These are phyloP conservation scores for Hexactinellida sp. DNA, from an alignment of 37 sponge, comb jelly and placozoan genomes.

Conservation along the genomic window DNA sequence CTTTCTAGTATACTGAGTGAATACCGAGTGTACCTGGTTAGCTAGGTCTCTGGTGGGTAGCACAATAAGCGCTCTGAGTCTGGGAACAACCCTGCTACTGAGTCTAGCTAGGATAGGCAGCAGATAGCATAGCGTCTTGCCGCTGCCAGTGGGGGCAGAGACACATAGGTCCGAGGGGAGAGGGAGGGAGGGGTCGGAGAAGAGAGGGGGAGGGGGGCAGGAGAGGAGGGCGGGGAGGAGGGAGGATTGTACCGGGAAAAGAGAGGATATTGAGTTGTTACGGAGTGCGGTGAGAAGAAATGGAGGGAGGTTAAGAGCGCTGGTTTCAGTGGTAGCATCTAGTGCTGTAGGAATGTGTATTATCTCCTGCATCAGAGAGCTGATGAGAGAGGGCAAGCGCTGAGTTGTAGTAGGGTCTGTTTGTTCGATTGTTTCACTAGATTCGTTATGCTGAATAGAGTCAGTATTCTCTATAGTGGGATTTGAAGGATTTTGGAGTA, in stretches of 20 bases:
- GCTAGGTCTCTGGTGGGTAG: slow-evolving; percentile 71
- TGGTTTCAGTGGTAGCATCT: background rate
- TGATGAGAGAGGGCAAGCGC: background rate
- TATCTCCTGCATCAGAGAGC: background rate
- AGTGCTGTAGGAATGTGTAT: background rate
- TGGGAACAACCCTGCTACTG: slow-evolving; percentile 17
- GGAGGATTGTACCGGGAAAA: background rate
- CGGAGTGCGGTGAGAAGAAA: background rate
- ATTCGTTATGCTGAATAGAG: too few species aligned
- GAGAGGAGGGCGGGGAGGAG: background rate
- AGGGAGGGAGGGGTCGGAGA: background rate
- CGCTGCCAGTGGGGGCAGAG: slow-evolving; percentile 90
- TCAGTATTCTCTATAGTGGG: too few species aligned
- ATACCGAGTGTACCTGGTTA: slow-evolving; percentile 51
- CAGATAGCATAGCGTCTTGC: slow-evolving; percentile 82
- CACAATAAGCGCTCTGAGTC: slow-evolving; percentile 54
- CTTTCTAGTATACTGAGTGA: slow-evolving; percentile 35
- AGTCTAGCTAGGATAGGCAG: slow-evolving; percentile 56
- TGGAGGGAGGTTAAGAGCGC: background rate
- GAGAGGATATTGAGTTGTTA: background rate
- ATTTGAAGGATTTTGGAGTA: too few species aligned
- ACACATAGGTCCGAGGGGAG: slow-evolving; percentile 61
- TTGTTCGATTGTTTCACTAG: too few species aligned
- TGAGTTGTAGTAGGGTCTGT: too few species aligned
- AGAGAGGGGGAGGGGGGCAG: background rate